Evolutionary conservation across 2,797 vertebrate genomes (phyloP).

Genomic region (Diplodus puntazzo): DNA sequence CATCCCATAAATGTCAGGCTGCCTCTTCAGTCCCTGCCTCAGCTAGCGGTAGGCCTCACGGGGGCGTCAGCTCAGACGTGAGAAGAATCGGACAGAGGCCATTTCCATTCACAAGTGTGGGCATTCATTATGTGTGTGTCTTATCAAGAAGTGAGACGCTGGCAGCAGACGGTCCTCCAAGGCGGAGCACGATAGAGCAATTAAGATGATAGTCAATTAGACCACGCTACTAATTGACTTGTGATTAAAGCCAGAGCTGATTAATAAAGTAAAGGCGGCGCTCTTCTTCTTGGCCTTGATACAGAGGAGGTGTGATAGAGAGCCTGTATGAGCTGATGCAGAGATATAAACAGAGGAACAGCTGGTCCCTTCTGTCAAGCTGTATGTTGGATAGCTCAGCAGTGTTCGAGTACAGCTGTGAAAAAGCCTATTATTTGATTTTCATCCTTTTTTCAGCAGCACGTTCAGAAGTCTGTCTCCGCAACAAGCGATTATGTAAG

Average conservation of each 20-base stretch:
- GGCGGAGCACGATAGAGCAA: conserved; percentile 37
- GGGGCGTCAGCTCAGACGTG: conserved; percentile 40
- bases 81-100: conserved; percentile 41
- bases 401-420: neutral
- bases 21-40: conserved; percentile 41
- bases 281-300: neutral
- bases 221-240: conserved; percentile 60
- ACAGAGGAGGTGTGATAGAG: conserved; percentile 14
- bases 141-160: conserved; percentile 24
- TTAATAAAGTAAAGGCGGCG: conserved; percentile 44
- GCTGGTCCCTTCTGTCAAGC: conserved; percentile 1
- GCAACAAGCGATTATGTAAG: conserved; percentile 1
- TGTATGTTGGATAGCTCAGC: neutral
- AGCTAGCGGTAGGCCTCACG: conserved; percentile 27
- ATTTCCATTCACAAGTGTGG: conserved; percentile 41
- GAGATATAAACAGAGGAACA: conserved; percentile 2
- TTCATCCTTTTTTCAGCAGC: neutral
- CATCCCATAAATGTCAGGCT: conserved; percentile 67
- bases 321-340: conserved; percentile 10
- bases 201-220: conserved; percentile 66
- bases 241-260: conserved; percentile 66
- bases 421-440: conserved; percentile 3
- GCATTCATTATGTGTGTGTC: conserved; percentile 36
- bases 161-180: conserved; percentile 36
- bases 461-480: neutral